phyloP scores from a whole-genome alignment of 2,797 vertebrate species.

The Percopsis omiscomaycus region DNA sequence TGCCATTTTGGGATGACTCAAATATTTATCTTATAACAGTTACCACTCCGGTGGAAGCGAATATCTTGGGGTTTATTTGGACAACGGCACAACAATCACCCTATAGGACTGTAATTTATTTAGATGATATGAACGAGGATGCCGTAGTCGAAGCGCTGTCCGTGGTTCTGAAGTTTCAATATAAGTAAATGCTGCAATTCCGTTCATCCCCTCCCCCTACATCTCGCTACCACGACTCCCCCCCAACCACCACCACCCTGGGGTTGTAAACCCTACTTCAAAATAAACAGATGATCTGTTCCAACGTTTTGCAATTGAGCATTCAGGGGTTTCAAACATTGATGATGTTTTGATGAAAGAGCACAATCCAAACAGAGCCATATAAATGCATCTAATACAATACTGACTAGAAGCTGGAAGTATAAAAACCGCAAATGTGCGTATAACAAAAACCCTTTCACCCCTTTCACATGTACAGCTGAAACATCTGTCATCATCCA shows the following conservation, averaged over 20 bases:
- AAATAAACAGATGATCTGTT: background rate
- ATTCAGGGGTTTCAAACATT: no score
- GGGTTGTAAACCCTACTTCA: constrained; percentile 13
- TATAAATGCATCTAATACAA: constrained; percentile 43
- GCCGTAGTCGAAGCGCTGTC: constrained; percentile 61
- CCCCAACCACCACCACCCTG: constrained; percentile 7
- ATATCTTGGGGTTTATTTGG: background rate
- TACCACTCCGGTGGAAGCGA: no score
- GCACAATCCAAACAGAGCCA: constrained; percentile 27
- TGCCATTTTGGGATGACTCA: background rate
- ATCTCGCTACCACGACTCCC: background rate
- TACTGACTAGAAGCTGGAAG: constrained; percentile 24
- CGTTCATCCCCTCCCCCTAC: background rate
- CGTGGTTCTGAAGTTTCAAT: constrained; percentile 72
- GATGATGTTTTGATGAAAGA: background rate
- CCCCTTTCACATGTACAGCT: constrained; percentile 15
- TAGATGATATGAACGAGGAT: constrained; percentile 7
- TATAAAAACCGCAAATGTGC: constrained; percentile 60
- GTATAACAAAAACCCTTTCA: constrained; percentile 58
- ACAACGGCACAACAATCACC: background rate
- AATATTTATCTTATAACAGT: no score
- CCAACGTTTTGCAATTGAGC: no score
- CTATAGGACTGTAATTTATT: background rate
- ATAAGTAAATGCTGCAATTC: background rate
- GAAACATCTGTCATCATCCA: constrained; percentile 70